These are phyloP conservation scores for Pteropus rufus DNA, from an alignment of 2,797 vertebrate genomes.

Conservation along the genomic window DNA sequence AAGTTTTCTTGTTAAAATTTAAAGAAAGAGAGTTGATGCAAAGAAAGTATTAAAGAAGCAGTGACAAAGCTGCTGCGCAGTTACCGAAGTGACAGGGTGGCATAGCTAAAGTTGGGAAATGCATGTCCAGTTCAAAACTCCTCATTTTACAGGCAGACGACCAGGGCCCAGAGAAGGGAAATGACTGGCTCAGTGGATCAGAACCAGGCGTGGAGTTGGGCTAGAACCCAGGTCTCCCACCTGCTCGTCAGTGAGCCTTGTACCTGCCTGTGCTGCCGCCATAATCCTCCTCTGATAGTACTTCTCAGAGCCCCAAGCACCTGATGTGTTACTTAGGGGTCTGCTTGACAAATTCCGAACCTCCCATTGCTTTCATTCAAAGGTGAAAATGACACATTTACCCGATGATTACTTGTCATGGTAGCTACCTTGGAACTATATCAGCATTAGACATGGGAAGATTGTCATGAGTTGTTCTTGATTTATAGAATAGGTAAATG, in stretches of 20 bases:
- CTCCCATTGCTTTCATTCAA: conserved; percentile 31
- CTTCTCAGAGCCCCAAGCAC: conserved; percentile 6
- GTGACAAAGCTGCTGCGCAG: neutral
- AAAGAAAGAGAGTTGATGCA: neutral
- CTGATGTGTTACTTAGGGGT: conserved; percentile 29
- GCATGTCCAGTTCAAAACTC: neutral
- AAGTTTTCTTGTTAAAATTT: neutral
- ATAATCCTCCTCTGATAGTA: neutral
- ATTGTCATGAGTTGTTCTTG: neutral
- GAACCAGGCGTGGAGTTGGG: neutral
- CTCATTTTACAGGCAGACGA: neutral
- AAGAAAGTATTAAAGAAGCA: neutral
- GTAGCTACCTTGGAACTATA: neutral
- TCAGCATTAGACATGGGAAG: neutral
- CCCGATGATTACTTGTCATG: conserved; percentile 10
- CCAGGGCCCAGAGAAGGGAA: neutral
- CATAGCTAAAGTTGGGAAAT: neutral
- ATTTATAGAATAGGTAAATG: conserved; percentile 21
- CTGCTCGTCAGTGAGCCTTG: neutral
- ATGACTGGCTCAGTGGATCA: neutral
- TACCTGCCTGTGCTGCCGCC: neutral
- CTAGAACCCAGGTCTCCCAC: neutral
- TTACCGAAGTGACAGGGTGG: neutral
- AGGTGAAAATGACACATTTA: conserved; percentile 48
- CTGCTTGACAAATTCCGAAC: conserved; percentile 8